These are phyloP conservation scores for Ianthella basta DNA, from an alignment of 37 sponge, comb jelly and placozoan genomes.

Conservation along the genomic window DNA sequence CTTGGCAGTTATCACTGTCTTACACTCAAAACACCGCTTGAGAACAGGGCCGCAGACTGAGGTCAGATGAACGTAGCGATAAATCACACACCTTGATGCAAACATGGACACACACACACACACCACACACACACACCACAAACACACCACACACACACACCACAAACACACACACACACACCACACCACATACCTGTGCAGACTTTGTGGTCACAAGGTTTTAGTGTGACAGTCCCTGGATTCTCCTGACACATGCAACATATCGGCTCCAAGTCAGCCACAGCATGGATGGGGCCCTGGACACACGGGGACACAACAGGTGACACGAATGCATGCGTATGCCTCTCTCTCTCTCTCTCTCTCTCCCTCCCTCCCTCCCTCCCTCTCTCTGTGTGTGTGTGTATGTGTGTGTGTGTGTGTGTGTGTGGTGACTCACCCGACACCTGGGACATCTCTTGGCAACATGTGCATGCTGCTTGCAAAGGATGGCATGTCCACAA, in stretches of 20 bases:
- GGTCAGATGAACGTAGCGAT: neutral
- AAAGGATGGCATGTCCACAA: constrained; percentile 80
- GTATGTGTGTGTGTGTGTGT: neutral
- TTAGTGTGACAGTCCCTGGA: constrained; percentile 60
- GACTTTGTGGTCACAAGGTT: constrained; percentile 81
- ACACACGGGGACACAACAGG: neutral
- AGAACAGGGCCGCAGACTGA: neutral
- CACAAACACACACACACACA: constrained; percentile 5
- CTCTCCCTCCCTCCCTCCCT: too few species aligned
- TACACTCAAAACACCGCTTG: too few species aligned
- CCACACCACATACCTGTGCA: constrained; percentile 65
- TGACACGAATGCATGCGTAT: too few species aligned
- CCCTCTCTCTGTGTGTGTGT: too few species aligned
- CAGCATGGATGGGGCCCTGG: constrained; percentile 47
- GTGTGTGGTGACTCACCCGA: constrained; percentile 39
- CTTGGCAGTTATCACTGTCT: too few species aligned
- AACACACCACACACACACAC: too few species aligned
- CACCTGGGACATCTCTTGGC: constrained; percentile 87
- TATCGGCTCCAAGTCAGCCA: constrained; percentile 32
- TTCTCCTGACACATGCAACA: constrained; percentile 79
- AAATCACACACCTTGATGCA: too few species aligned
- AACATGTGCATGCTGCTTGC: constrained; percentile 55
- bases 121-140: too few species aligned
- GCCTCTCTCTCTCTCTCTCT: too few species aligned
- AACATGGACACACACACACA: too few species aligned